These are phyloP conservation scores for Hirundichthys speculiger DNA, from an alignment of 2,113 vertebrate genomes.

Conservation along the genomic window DNA sequence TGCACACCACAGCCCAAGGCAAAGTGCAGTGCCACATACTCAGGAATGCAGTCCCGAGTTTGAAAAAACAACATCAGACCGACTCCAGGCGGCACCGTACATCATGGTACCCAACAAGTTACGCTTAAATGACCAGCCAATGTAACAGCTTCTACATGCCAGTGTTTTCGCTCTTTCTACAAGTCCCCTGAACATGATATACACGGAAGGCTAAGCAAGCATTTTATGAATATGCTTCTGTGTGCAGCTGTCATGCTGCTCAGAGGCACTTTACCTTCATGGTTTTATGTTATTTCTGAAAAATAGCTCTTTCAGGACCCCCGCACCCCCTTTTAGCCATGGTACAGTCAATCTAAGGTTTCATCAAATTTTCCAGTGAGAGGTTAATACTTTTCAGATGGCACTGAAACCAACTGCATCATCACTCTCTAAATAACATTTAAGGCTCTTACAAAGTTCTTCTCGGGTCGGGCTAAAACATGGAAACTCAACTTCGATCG, in stretches of 20 bases:
- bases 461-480: too few species aligned
- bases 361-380: constrained; percentile 20
- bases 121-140: constrained; percentile 30
- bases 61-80: constrained; percentile 66
- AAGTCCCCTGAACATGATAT: constrained; percentile 64
- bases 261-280: constrained; percentile 54
- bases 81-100: constrained; percentile 20
- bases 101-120: constrained; percentile 36
- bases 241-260: constrained; percentile 62
- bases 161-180: constrained; percentile 43
- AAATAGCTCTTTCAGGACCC: constrained; percentile 25
- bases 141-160: constrained; percentile 32
- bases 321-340: constrained; percentile 2
- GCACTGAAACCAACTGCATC: background rate
- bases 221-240: constrained; percentile 78
- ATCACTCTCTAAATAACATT: background rate
- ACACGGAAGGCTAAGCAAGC: constrained; percentile 28
- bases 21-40: constrained; percentile 23
- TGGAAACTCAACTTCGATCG: too few species aligned
- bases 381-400: constrained; percentile 17
- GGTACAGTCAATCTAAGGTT: constrained; percentile 6
- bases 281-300: constrained; percentile 50
- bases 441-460: too few species aligned
- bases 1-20: constrained; percentile 25
- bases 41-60: constrained; percentile 47